These are phyloP conservation scores for Yponomeuta cagnagella DNA, from an alignment of 2,888 invertebrate species.

Conservation along the genomic window DNA sequence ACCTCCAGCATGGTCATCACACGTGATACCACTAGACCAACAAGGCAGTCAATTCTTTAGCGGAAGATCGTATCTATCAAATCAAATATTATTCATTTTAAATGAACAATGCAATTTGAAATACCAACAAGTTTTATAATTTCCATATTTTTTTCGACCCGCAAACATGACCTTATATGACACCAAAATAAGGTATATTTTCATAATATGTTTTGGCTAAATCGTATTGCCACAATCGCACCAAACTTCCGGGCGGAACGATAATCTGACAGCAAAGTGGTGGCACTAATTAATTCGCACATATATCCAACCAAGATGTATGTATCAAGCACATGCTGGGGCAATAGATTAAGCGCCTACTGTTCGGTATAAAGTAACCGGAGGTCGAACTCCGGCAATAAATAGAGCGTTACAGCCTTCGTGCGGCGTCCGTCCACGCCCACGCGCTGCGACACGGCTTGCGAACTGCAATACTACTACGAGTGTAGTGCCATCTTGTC, in stretches of 20 bases:
- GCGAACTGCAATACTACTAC: not conserved
- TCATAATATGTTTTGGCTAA: not conserved
- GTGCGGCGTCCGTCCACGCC: not conserved
- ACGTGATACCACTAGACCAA: too few species aligned
- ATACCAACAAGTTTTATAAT: too few species aligned
- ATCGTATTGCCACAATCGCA: not conserved
- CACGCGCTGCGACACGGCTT: not conserved
- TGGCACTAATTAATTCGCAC: slow-evolving; percentile 1
- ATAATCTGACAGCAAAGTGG: slow-evolving; percentile 6
- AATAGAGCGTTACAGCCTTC: not conserved
- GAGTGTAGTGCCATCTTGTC: not conserved
- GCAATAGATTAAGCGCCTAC: not conserved
- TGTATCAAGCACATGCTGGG: not conserved
- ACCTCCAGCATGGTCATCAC: too few species aligned
- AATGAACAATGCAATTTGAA: not conserved
- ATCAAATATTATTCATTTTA: not conserved
- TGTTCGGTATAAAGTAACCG: not conserved
- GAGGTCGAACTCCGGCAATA: slow-evolving; percentile 5
- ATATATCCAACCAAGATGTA: not conserved
- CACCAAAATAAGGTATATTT: too few species aligned
- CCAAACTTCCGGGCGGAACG: not conserved
- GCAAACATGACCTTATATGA: too few species aligned
- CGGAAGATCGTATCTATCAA: not conserved
- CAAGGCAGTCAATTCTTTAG: not conserved
- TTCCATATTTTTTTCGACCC: too few species aligned